phyloP scores from a whole-genome alignment of 2,797 vertebrate species.

The Podargus strigoides region DNA sequence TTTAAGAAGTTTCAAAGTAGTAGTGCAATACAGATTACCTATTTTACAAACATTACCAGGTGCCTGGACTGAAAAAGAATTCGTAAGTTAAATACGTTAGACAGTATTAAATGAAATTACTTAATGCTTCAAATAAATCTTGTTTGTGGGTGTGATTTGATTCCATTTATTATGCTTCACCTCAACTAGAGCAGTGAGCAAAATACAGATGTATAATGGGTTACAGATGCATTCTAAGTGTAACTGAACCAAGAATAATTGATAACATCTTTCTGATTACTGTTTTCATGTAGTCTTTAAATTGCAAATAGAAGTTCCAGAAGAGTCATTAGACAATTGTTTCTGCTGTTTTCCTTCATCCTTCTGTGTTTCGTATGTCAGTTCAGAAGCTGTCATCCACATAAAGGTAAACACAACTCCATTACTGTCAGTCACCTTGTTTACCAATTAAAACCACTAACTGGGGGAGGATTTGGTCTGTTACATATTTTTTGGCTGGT shows the following conservation, averaged over 20 bases:
- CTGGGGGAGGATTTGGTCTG: background rate
- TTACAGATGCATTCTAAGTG: background rate
- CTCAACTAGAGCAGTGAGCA: background rate
- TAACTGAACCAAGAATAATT: background rate
- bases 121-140: background rate
- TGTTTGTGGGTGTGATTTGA: background rate
- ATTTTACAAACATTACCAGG: background rate
- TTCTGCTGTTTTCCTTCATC: background rate
- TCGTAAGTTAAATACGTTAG: background rate
- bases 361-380: background rate
- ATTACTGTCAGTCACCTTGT: background rate
- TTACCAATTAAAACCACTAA: background rate
- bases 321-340: background rate
- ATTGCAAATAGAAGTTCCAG: background rate
- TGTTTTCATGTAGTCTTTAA: background rate
- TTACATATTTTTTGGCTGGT: background rate
- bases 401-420: background rate
- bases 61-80: background rate
- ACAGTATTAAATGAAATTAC: background rate
- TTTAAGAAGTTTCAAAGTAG: conserved; percentile 4
- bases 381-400: background rate
- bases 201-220: background rate
- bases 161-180: background rate
- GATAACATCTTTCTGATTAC: background rate
- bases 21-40: background rate